These are phyloP conservation scores for Ascidia mentula DNA, from an alignment of 23 tunicate genomes.

Conservation along the genomic window DNA sequence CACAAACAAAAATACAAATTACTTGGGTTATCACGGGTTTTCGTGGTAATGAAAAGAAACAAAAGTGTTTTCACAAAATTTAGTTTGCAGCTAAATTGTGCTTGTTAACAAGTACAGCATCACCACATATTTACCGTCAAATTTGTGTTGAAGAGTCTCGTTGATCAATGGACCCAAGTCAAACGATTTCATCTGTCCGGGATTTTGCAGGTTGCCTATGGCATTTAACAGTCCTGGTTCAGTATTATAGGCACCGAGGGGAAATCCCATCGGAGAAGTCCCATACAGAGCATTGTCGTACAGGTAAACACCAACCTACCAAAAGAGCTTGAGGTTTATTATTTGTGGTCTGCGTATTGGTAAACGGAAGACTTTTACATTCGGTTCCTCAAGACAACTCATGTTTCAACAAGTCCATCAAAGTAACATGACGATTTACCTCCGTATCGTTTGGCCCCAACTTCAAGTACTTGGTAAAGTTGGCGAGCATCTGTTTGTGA, in stretches of 20 bases:
- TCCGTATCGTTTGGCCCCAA: slow-evolving; percentile 33
- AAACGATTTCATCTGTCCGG: neutral
- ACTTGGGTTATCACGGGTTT: neutral
- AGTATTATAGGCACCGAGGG: neutral
- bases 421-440: slow-evolving; percentile 9
- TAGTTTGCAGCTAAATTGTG: too few species aligned
- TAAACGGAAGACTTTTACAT: too few species aligned
- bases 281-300: slow-evolving; percentile 23
- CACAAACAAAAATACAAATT: neutral
- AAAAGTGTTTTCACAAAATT: too few species aligned
- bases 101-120: too few species aligned
- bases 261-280: slow-evolving; percentile 20
- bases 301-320: slow-evolving; percentile 19
- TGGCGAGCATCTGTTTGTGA: neutral
- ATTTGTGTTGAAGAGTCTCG: neutral
- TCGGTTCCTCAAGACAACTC: too few species aligned
- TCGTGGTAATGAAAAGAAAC: too few species aligned
- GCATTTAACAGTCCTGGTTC: neutral
- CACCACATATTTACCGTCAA: too few species aligned
- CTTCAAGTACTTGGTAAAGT: neutral
- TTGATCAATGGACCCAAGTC: slow-evolving; percentile 1
- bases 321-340: neutral
- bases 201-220: neutral
- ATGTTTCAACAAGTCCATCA: too few species aligned
- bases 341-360: too few species aligned